These are phyloP conservation scores for Osmerus mordax DNA, from an alignment of 2,113 vertebrate genomes.

Conservation along the genomic window DNA sequence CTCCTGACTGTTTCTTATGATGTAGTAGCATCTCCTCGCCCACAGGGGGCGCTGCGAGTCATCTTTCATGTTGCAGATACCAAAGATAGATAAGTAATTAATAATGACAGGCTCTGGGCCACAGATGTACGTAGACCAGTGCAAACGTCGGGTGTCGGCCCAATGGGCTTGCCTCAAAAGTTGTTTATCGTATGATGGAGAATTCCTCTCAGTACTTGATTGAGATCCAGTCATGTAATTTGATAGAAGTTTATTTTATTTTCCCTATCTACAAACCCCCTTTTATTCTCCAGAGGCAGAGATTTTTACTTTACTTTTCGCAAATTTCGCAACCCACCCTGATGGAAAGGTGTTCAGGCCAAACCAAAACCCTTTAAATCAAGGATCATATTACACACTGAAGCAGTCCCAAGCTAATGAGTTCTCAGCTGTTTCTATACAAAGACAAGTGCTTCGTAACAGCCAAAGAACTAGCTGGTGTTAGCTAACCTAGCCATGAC, in stretches of 20 bases:
- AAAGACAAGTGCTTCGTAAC: slow-evolving; percentile 10
- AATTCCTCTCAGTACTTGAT: slow-evolving; percentile 1
- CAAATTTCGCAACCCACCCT: background rate
- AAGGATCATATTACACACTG: background rate
- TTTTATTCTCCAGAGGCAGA: background rate
- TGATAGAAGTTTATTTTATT: background rate
- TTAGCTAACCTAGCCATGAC: slow-evolving; percentile 12
- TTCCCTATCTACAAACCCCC: background rate
- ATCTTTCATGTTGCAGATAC: slow-evolving; percentile 1
- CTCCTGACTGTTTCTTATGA: slow-evolving; percentile 22
- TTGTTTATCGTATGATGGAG: background rate
- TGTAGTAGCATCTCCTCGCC: slow-evolving; percentile 29
- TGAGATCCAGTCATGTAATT: background rate
- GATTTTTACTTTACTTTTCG: background rate
- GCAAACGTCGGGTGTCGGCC: background rate
- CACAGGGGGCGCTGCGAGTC: slow-evolving; percentile 23
- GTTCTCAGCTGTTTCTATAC: slow-evolving; percentile 15
- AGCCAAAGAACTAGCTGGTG: background rate
- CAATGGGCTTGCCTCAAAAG: background rate
- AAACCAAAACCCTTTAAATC: slow-evolving; percentile 14
- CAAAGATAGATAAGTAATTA: background rate
- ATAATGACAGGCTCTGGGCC: background rate
- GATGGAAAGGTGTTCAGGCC: slow-evolving; percentile 1
- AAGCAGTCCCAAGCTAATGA: slow-evolving; percentile 17
- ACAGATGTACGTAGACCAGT: slow-evolving; percentile 1